A percentile compares a stretch with the other conserved stretches of the same genome.
Conservation (phyloP, 2,113 vertebrate genomes). For the Channa maculata region DNA sequence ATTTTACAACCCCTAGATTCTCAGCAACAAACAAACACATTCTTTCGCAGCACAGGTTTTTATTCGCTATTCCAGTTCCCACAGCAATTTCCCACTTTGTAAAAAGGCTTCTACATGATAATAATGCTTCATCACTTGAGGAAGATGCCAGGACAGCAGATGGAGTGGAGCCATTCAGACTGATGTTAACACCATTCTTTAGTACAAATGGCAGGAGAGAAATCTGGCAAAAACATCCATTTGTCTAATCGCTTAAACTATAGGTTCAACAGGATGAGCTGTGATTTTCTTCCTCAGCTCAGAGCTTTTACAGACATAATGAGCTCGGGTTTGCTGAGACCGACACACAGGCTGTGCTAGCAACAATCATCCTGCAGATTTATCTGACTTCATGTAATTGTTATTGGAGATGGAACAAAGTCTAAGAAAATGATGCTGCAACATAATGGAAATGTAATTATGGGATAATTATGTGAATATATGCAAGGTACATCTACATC, state of each 20-base stretch:
- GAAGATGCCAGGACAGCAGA: constrained; percentile 7
- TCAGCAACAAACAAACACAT: neutral
- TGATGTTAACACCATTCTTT: neutral
- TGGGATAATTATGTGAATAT: too few relatives aligned
- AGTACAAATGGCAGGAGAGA: neutral
- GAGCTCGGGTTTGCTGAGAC: too few relatives aligned
- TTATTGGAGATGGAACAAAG: too few relatives aligned
- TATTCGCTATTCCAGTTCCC: neutral
- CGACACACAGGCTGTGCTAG: too few relatives aligned
- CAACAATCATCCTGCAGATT: too few relatives aligned
- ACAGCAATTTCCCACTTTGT: neutral
- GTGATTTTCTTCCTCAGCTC: neutral
- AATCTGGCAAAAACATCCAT: constrained; percentile 1
- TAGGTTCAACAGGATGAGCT: neutral
- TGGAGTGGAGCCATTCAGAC: neutral
- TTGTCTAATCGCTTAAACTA: constrained; percentile 9
- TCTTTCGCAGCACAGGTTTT: neutral
- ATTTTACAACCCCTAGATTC: neutral
- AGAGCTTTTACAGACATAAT: too few relatives aligned
- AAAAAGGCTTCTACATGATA: neutral
- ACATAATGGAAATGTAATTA: too few relatives aligned
- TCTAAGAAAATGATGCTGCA: too few relatives aligned
- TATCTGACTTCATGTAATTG: too few relatives aligned
- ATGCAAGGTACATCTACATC: too few relatives aligned
- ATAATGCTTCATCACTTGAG: constrained; percentile 9